A percentile compares a stretch with the other conserved stretches of the same genome.
phyloP scores from a whole-genome alignment of 2,113 vertebrate genomes.

The Stomatorhinus ivindoensis region DNA sequence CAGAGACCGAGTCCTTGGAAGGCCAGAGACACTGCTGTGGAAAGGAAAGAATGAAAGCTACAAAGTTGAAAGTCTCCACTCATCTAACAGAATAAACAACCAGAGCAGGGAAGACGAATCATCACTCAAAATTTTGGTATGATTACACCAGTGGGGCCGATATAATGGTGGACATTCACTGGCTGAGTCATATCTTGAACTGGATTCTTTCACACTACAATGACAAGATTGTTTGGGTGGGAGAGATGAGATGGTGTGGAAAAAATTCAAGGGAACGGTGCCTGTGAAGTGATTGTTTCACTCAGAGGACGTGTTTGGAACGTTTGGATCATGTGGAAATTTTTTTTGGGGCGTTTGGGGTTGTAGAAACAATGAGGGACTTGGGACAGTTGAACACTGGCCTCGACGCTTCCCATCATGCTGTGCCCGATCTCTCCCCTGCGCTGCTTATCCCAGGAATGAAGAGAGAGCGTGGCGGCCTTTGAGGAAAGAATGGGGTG shows the following conservation, averaged over 20 bases:
- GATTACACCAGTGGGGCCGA: conserved; percentile 53
- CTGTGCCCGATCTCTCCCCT: conserved; percentile 39
- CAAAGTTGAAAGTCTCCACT: not conserved
- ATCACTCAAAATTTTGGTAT: conserved; percentile 48
- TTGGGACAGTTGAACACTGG: conserved; percentile 49
- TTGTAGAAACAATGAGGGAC: conserved; percentile 38
- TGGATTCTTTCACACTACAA: conserved; percentile 55
- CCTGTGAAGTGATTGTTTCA: conserved; percentile 45
- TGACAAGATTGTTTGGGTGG: conserved; percentile 60
- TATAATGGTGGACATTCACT: conserved; percentile 76
- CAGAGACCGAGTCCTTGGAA: not conserved
- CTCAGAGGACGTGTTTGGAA: conserved; percentile 46
- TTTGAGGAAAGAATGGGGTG: conserved; percentile 29
- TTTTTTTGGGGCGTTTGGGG: not conserved
- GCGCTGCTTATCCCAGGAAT: conserved; percentile 40
- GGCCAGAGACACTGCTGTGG: not conserved
- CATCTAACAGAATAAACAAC: conserved; percentile 25
- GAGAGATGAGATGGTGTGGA: conserved; percentile 64
- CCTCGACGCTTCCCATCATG: conserved; percentile 20
- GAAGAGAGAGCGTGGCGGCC: conserved; percentile 41
- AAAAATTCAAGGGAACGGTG: conserved; percentile 67
- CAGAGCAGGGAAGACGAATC: conserved; percentile 60
- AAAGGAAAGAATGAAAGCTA: not conserved
- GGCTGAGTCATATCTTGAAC: conserved; percentile 44
- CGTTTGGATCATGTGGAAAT: conserved; percentile 33